Evolutionary conservation across 2,888 invertebrate genomes (phyloP).

Genomic region (Troides oblongomaculatus): DNA sequence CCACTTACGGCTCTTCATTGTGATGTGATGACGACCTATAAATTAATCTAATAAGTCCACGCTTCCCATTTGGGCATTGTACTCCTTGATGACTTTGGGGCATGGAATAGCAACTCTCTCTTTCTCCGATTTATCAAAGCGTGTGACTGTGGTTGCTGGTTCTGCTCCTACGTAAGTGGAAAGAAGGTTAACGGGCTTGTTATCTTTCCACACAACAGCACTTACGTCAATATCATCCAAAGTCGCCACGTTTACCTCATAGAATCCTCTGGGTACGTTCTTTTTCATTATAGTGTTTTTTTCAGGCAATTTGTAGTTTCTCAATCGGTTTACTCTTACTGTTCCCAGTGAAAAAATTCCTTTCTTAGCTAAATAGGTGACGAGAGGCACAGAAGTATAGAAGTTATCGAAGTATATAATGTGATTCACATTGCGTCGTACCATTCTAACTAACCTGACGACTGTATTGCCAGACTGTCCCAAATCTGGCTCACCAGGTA

Average conservation of each 20-base stretch:
- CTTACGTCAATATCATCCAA: conserved; percentile 40
- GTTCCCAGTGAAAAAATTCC: conserved; percentile 41
- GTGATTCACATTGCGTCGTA: too few species aligned
- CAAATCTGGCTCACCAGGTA: too few species aligned
- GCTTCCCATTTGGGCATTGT: conserved; percentile 39
- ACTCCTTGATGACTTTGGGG: conserved; percentile 39
- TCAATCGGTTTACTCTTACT: conserved; percentile 37
- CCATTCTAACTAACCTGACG: too few species aligned
- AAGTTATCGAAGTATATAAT: too few species aligned
- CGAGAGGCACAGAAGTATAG: too few species aligned
- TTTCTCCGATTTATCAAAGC: conserved; percentile 41
- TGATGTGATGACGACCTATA: conserved; percentile 39
- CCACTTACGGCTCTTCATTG: conserved; percentile 24
- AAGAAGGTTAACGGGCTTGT: conserved; percentile 46
- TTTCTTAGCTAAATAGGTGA: conserved; percentile 38
- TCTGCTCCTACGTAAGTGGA: conserved; percentile 49
- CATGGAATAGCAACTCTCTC: conserved; percentile 34
- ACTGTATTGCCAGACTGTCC: too few species aligned
- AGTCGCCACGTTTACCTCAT: conserved; percentile 41
- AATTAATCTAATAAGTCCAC: conserved; percentile 34
- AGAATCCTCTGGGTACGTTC: conserved; percentile 41
- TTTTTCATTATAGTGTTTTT: conserved; percentile 41
- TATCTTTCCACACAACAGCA: conserved; percentile 48
- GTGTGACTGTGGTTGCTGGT: conserved; percentile 41
- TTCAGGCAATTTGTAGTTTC: conserved; percentile 42